Evolutionary conservation across 2,797 vertebrate genomes (phyloP).

Genomic region (Apodemus agrarius): DNA sequence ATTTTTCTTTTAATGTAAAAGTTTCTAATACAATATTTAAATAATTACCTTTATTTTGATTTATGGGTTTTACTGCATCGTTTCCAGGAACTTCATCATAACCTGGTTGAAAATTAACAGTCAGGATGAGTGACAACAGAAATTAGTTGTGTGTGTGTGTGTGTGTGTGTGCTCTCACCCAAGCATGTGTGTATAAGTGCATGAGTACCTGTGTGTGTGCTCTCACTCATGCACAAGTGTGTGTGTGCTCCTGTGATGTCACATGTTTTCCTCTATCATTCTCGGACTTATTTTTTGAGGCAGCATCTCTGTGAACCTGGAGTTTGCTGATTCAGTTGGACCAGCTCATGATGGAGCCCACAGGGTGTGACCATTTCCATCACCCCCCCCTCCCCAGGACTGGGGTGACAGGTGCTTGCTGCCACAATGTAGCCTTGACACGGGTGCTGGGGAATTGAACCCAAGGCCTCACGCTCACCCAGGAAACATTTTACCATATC

Average conservation of each 20-base stretch:
- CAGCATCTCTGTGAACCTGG: background rate
- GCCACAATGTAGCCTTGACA: background rate
- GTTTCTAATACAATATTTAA: background rate
- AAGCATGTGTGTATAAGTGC: background rate
- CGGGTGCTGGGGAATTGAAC: background rate
- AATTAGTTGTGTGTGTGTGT: background rate
- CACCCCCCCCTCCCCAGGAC: background rate
- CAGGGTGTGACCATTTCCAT: background rate
- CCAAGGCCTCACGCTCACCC: background rate
- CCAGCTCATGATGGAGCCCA: background rate
- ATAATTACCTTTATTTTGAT: conserved; percentile 88
- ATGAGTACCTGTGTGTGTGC: background rate
- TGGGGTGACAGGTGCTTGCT: background rate
- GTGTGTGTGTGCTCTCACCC: background rate
- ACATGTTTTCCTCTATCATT: background rate
- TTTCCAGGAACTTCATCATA: conserved; percentile 86
- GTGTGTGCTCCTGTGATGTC: background rate
- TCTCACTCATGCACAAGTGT: background rate
- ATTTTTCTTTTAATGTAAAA: background rate
- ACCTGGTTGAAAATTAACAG: conserved; percentile 80
- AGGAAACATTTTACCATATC: background rate
- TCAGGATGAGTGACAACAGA: background rate
- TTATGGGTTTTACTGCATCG: conserved; percentile 83
- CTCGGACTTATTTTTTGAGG: background rate
- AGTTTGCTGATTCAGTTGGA: background rate